phyloP scores from a whole-genome alignment of 2,797 vertebrate species.

The Manis pentadactyla region DNA sequence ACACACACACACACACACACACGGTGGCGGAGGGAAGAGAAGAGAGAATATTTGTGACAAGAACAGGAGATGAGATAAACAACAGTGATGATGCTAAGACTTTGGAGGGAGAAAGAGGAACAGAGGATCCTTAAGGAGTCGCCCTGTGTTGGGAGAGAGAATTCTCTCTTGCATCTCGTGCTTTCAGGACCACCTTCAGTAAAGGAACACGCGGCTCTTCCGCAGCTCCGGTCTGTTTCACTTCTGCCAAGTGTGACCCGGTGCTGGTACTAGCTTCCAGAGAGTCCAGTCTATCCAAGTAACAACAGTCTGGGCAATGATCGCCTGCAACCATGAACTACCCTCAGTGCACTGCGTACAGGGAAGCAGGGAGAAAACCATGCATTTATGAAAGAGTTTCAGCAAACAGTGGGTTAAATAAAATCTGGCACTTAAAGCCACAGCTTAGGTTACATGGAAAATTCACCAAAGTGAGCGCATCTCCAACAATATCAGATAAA shows the following conservation, averaged over 20 bases:
- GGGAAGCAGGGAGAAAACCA: not conserved
- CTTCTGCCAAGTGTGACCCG: not conserved
- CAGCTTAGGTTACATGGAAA: slow-evolving; percentile 4
- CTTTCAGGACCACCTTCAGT: not conserved
- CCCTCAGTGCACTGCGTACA: not conserved
- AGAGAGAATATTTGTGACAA: not conserved
- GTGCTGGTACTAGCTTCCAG: not conserved
- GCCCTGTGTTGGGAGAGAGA: not conserved
- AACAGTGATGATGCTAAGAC: not conserved
- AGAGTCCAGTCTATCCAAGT: not conserved
- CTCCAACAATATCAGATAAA: slow-evolving; percentile 42
- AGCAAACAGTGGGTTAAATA: not conserved
- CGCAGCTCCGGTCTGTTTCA: not conserved
- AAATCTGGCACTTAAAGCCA: not conserved
- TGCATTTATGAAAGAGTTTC: not conserved
- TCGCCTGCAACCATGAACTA: not conserved
- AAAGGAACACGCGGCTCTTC: not conserved
- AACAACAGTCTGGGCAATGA: not conserved
- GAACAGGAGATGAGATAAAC: not conserved
- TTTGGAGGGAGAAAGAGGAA: not conserved
- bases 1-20: not conserved
- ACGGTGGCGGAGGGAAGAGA: not conserved
- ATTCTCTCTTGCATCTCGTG: not conserved
- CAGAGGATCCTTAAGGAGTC: no score
- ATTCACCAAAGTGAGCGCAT: not conserved